phyloP scores from a whole-genome alignment of 2,113 vertebrate species.

The Macroglossus sobrinus region DNA sequence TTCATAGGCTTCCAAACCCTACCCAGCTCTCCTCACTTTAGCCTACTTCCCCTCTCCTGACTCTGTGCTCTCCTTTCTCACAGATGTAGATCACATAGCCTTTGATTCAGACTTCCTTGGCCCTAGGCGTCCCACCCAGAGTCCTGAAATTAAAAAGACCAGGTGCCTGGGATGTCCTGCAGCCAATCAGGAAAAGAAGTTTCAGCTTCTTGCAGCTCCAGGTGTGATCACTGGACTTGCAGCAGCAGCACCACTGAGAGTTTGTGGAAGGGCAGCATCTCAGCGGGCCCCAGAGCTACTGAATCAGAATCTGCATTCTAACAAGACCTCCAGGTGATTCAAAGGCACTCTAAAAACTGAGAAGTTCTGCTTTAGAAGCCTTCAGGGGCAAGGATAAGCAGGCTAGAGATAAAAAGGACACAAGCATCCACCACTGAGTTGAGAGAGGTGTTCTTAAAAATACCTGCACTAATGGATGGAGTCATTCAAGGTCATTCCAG shows the following conservation, averaged over 20 bases:
- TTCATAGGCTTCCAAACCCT: not conserved
- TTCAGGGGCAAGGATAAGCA: not conserved
- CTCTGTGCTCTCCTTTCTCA: not conserved
- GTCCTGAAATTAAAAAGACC: not conserved
- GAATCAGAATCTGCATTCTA: not conserved
- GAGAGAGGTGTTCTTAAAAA: not conserved
- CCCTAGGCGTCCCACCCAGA: not conserved
- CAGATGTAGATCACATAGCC: not conserved
- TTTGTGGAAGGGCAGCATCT: not conserved
- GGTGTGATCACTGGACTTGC: not conserved
- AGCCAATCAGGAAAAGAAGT: not conserved
- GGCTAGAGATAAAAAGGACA: not conserved
- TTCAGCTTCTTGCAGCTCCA: not conserved
- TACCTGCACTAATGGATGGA: not conserved
- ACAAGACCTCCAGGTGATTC: not conserved
- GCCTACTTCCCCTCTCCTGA: not conserved
- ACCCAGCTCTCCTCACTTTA: too few species aligned
- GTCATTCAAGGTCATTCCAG: not conserved
- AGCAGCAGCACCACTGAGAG: not conserved
- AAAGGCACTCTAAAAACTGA: not conserved
- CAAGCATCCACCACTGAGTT: not conserved
- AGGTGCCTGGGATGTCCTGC: not conserved
- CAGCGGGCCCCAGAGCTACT: not conserved
- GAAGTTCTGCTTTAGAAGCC: not conserved
- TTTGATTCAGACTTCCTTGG: not conserved